A percentile compares a stretch with the other conserved stretches of the same genome.
Evolutionary conservation across 2,888 invertebrate species (phyloP).

Genomic region (Lepidonotus clava): DNA sequence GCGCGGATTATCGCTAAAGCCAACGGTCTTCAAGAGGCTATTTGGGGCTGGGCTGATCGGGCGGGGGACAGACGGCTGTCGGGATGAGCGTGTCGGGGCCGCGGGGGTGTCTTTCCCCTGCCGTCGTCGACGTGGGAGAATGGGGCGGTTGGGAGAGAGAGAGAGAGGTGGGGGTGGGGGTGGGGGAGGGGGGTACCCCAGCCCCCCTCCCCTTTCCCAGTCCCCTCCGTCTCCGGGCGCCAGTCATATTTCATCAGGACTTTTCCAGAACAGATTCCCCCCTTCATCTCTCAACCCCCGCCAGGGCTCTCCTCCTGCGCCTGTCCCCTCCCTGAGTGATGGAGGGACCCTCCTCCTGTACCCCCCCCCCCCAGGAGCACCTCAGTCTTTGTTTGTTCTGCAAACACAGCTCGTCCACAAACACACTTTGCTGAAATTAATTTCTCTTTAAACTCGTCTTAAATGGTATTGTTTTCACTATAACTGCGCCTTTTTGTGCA

Average conservation of each 20-base stretch:
- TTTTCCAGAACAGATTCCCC: too few species aligned
- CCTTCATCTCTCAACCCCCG: background rate
- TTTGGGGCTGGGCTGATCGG: constrained; percentile 15
- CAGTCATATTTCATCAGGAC: too few species aligned
- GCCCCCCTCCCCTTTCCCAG: background rate
- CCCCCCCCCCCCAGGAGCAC: too few species aligned
- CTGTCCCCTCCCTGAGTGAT: background rate
- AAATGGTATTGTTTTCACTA: too few species aligned
- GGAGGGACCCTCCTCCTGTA: background rate
- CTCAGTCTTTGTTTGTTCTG: too few species aligned
- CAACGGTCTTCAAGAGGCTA: constrained; percentile 8
- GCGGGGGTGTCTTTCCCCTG: background rate
- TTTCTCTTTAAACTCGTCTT: too few species aligned
- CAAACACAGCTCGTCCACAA: too few species aligned
- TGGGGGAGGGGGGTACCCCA: background rate
- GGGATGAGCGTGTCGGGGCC: background rate
- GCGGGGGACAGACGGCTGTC: constrained; percentile 7
- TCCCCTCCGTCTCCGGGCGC: background rate
- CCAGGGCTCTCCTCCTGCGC: background rate
- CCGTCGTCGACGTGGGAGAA: too few species aligned
- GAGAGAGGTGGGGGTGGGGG: background rate
- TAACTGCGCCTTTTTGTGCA: too few species aligned
- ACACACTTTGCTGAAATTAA: too few species aligned
- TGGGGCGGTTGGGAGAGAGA: background rate
- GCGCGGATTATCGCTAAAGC: constrained; percentile 3